Base-by-base conservation (phyloP, 2,113 vertebrate genomes). In the Oryzias curvinotus region DNA sequence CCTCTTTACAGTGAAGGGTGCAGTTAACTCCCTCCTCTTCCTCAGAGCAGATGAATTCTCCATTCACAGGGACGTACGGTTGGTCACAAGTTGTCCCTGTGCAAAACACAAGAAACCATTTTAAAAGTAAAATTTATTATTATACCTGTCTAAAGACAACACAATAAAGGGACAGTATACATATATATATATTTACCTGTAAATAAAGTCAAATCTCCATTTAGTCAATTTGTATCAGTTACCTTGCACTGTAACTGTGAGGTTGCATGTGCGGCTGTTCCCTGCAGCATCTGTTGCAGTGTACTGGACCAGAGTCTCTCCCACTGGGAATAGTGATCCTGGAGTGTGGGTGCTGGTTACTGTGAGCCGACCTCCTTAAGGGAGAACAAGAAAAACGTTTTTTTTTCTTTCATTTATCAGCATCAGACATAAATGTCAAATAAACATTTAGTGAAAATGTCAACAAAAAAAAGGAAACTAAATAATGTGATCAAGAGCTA, bases 211-310 rank as follows among this genome's bases (percentile, higher is more conserved):
- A 15, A 52, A 47, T 47, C 6, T 0, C 13, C 5, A 36, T 5
- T 36, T 7, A 51, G 49, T 5, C 49, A 25, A 15, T 13, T 23
- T 13, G 17, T 44, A 14, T 21, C 14, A 16, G 16, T 26, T 57
- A 97, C 96, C 95, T 95, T 92, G 94, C 59, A 99, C 92, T 41
- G 93, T 78, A 77, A 98, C 47, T 57, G 91, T 93, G 69, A 99
- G 93, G 66, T 96, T 94, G 80, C 97, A 99, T 0, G 91, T 96
- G 69, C 93, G 95, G 64, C 91, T 94, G 88, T 99, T 99, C 76
- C 96, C 96, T 3, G 95, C 95, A 1, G 93, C 87, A 61, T 99
- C 97, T 1, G 88, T 88, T 2, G 96, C 96, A 3, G 85, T 95
- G 67, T 97, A 97, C 18, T 77, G 90, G 28, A 98, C 95, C 63